Evolutionary conservation across 2,113 vertebrate species (phyloP), one percentile per base, ranked within the genome.

Genomic region (Dunckerocampus dactyliophorus): DNA sequence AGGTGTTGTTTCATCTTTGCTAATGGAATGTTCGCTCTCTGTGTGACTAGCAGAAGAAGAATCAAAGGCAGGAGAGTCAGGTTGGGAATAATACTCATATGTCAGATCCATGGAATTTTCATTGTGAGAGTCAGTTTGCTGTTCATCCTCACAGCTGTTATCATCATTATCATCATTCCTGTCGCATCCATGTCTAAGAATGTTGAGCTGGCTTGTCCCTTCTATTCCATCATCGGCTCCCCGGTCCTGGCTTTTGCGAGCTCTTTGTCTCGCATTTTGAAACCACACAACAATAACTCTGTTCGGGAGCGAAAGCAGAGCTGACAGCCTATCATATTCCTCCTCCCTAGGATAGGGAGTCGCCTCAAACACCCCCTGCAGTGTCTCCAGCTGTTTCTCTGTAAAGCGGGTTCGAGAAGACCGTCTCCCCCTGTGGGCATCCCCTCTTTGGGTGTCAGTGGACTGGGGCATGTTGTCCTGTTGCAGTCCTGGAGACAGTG

Each of bases 321-420:
- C 93, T 16, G 97, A 99, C 54, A 99, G 87, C 76, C 94, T 93
- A 72, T 99, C 97, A 80, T 98, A 97, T 82, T 99, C 97, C 65
- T 99, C 97, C 24, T 99, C 97, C 87, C 97, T 97, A 39, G 97
- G 97, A 72, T 99, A 99, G 57, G 97, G 96, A 49, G 97, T 99
- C 67, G 94, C 94, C 79, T 99, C 95, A 73, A 99, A 99, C 85
- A 97, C 95, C 68, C 93, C 92, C 82, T 98, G 97, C 51, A 99
- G 86, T 39, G 95, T 93, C 75, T 95, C 90, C 57, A 99, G 91
- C 31, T 99, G 97, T 87, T 97, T 94, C 80, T 99, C 96, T 0
- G 93, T 96, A 54, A 99, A 99, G 74, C 97, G 93, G 0, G 97
- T 99, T 63, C 96, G 88, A 14, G 96, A 98, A 43, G 95, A 99